Evolutionary conservation across 2,797 vertebrate genomes (phyloP), one percentile per base, ranked within the genome.

Genomic region (Smutsia temminckii): DNA sequence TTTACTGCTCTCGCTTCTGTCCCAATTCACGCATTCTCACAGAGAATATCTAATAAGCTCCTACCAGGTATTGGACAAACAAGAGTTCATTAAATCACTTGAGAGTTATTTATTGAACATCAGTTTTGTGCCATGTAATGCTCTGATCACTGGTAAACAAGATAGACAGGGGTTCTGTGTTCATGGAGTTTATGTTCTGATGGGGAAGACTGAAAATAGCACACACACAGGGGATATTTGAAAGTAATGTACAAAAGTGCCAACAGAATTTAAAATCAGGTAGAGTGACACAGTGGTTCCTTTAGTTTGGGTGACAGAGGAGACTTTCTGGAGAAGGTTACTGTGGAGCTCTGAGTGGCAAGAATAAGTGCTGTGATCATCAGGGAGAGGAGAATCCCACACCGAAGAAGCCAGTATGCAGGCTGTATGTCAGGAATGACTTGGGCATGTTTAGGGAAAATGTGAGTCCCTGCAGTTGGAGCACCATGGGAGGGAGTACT

Each of bases 261-360:
- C 69, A 42, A 59, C 23, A 86, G 49, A 29, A 55, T 69, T 93
- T 79, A 27, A 91, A 93, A 49, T 84, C 40, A 64, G n/a, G 11
- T 29, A 25, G 37, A 69, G 5, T 49, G 49, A 68, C 37, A 16
- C 0, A 5, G 85, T 27, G 23, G 27, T 57, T 72, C 8, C 40
- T 37, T 88, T 80, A 64, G 18, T 75, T 51, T 72, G 51, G 42
- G 17, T 66, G 14, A 20, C 53, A 63, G 16, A 3, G 20, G 89
- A 72, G 40, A 20, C 49, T 96, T 90, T 21, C 57, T 61, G 23
- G 51, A 51, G 23, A 23, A 72, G 34, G 12, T 68, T 37, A 71
- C 4, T 68, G 10, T 12, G 81, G 25, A 64, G 40, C 72, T 61
- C 34, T 69, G 25, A 74, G 66, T 32, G 61, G 6, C 66, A 89